Conservation (phyloP, 2,888 invertebrate genomes). For the Gnatocerus cornutus region DNA sequence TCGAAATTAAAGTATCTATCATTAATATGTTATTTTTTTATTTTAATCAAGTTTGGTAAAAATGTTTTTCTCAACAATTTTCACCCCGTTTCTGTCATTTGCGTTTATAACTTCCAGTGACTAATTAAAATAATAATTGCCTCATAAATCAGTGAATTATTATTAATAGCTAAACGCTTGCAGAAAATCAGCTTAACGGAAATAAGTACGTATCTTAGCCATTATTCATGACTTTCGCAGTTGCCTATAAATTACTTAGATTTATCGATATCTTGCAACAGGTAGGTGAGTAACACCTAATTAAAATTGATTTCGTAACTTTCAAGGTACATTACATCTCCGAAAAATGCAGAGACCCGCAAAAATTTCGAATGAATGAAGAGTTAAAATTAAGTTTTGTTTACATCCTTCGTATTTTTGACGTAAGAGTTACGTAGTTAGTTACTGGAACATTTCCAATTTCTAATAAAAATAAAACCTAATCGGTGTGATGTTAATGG, state of each 20-base stretch:
- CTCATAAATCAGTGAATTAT: too few species aligned
- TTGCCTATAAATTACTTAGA: neutral
- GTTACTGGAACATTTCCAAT: conserved; percentile 16
- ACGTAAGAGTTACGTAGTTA: conserved; percentile 21
- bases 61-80: too few species aligned
- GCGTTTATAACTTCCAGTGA: too few species aligned
- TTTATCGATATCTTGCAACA: conserved; percentile 29
- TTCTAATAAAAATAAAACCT: conserved; percentile 12
- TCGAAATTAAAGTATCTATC: too few species aligned
- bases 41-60: too few species aligned
- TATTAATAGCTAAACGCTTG: too few species aligned
- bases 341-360: neutral
- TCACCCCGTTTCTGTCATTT: too few species aligned
- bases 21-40: too few species aligned
- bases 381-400: conserved; percentile 28
- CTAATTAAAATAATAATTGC: too few species aligned
- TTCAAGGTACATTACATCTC: conserved; percentile 21
- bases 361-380: conserved; percentile 24
- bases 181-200: too few species aligned
- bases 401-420: conserved; percentile 17
- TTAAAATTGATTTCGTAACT: conserved; percentile 23
- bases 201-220: neutral
- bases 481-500: neutral
- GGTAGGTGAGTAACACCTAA: conserved; percentile 10
- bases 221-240: conserved; percentile 28